These are phyloP conservation scores for Malurus splendens DNA, from an alignment of 2,797 vertebrate genomes.

Conservation along the genomic window DNA sequence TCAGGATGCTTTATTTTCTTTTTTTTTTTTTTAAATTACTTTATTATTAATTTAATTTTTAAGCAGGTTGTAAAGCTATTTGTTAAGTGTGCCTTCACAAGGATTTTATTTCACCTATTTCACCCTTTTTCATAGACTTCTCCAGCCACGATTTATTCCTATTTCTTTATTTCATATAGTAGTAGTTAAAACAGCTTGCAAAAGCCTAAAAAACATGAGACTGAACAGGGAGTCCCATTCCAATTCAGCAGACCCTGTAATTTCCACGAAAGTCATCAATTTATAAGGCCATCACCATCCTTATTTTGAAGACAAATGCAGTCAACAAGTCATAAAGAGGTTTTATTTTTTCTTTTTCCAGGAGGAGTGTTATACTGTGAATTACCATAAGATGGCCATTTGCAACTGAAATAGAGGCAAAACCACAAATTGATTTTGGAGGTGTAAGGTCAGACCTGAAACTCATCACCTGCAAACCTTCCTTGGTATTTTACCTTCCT, in stretches of 20 bases:
- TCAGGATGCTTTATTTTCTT: neutral
- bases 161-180: neutral
- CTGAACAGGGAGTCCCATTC: neutral
- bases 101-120: neutral
- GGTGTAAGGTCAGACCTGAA: neutral
- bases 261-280: neutral
- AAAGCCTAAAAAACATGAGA: neutral
- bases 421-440: neutral
- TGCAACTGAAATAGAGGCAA: rapidly evolving
- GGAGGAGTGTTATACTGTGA: neutral
- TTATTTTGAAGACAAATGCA: neutral
- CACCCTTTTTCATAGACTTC: neutral
- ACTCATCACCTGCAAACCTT: too few relatives aligned
- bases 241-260: neutral
- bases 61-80: neutral
- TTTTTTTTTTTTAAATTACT: neutral
- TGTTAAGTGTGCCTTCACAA: neutral
- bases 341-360: neutral
- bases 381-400: neutral
- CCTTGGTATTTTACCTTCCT: neutral
- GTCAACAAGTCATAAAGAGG: neutral
- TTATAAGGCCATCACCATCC: neutral
- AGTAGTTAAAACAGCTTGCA: neutral
- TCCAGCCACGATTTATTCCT: neutral
- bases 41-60: neutral